Base-by-base conservation (phyloP, 2,888 invertebrate genomes). In the Gastrophysa polygoni region DNA sequence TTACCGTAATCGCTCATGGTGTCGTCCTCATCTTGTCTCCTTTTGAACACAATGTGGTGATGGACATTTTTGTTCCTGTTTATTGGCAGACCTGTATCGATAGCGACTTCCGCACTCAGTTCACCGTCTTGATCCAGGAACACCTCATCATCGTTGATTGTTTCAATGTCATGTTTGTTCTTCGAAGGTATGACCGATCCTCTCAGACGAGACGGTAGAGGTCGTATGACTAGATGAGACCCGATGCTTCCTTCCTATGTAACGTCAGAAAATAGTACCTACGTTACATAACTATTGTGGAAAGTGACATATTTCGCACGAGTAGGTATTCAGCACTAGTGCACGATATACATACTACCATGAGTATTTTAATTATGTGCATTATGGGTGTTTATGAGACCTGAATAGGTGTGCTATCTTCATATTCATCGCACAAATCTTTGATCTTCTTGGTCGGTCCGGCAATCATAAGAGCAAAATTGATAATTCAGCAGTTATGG, bases 191-290 rank as follows among this genome's bases (percentile, higher is more conserved):
- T 70, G 51, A 67, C 56, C 34, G 80, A 75, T 28, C 61, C 70
- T 1, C 73, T 85, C 75, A 94, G 85, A 64, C 91, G 87, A 72
- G 88, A 84, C 49, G 95, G 95, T 68, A 95, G 84, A 64, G 96
- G 95, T 73, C 92, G 88, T 78, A 96, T 93, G 72, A 96, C 92
- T 78, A 95, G 83, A 75, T 94, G 91, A 80, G 92, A 88, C 67
- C 96, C 96, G 70, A 96, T 93, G 73, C 94, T 94, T 71, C 96
- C 96, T 83, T 96, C 94, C 95, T 96, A 85, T 65, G 73, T 73
- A 34, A 59, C 44, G 10, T 28, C 24, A 24, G 7, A 5, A 24
- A 24, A 24, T 24, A 7, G 24, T 52, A 65, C n/a, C n/a, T n/a
- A n/a, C n/a, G n/a, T n/a, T n/a, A n/a, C n/a, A n/a, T n/a, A n/a